Evolutionary conservation across 1,140 invertebrate species (phyloP).

Genomic region (Geopemphigus sp.): DNA sequence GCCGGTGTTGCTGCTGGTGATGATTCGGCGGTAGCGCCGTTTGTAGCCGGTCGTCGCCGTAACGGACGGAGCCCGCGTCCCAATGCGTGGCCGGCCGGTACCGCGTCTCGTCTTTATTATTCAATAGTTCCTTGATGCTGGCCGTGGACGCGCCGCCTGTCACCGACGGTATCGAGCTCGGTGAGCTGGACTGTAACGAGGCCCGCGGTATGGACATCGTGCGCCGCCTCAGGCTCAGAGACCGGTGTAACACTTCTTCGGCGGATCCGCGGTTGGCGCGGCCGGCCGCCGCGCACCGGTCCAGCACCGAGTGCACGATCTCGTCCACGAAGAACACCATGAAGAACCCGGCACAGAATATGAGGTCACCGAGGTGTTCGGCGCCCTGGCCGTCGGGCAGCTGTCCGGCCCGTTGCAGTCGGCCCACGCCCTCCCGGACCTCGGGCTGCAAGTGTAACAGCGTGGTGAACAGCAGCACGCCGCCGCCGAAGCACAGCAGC

Average conservation of each 20-base stretch:
- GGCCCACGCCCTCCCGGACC: conserved; percentile 62
- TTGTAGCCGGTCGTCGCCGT: not conserved
- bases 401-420: conserved; percentile 55
- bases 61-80: not conserved
- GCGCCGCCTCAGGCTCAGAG: conserved; percentile 60
- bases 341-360: conserved; percentile 71
- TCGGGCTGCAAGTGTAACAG: conserved; percentile 77
- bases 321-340: conserved; percentile 73
- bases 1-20: too few species aligned
- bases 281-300: conserved; percentile 55
- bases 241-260: conserved; percentile 60
- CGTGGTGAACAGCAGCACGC: conserved; percentile 74
- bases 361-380: conserved; percentile 61
- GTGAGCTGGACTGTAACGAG: conserved; percentile 22
- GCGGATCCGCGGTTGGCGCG: conserved; percentile 54
- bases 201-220: conserved; percentile 56
- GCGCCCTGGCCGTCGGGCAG: conserved; percentile 52
- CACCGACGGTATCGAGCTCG: conserved; percentile 23
- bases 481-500: conserved; percentile 75
- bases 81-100: conserved; percentile 5
- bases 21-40: not conserved
- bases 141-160: conserved; percentile 51
- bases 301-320: conserved; percentile 63
- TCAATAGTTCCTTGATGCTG: conserved; percentile 53
- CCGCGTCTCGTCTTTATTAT: conserved; percentile 46